phyloP scores from a whole-genome alignment of 2,113 vertebrate genomes.

The Candoia aspera region DNA sequence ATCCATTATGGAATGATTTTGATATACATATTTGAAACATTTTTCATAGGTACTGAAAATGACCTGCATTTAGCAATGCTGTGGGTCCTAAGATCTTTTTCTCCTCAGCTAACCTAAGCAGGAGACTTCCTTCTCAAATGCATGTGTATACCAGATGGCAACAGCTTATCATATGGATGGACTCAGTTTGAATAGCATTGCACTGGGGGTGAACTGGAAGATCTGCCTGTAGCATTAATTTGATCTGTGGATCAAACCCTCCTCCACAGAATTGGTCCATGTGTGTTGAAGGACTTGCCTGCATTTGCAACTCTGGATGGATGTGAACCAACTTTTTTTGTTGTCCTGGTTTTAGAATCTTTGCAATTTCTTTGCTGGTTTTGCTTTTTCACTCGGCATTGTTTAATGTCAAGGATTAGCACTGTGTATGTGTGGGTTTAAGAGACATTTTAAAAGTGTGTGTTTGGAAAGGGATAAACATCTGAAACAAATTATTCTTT shows the following conservation, averaged over 20 bases:
- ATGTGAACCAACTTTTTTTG: not conserved
- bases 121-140: not conserved
- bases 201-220: not conserved
- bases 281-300: not conserved
- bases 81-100: constrained; percentile 32
- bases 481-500: constrained; percentile 52
- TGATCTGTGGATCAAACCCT: not conserved
- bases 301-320: not conserved
- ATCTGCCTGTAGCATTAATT: not conserved
- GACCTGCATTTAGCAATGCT: not conserved
- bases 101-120: constrained; percentile 39
- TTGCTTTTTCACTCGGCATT: constrained; percentile 17
- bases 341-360: constrained; percentile 47
- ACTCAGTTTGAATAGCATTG: not conserved
- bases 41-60: not conserved
- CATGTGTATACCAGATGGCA: no score
- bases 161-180: no score
- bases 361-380: not conserved
- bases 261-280: not conserved
- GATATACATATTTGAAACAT: not conserved
- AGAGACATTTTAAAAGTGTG: constrained; percentile 32
- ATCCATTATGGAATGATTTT: not conserved
- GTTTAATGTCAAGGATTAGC: constrained; percentile 57
- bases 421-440: not conserved
- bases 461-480: constrained; percentile 46